Evolutionary conservation across 2,888 invertebrate species (phyloP), one percentile per base, ranked within the genome.

Genomic region (Hypsopygia costalis): DNA sequence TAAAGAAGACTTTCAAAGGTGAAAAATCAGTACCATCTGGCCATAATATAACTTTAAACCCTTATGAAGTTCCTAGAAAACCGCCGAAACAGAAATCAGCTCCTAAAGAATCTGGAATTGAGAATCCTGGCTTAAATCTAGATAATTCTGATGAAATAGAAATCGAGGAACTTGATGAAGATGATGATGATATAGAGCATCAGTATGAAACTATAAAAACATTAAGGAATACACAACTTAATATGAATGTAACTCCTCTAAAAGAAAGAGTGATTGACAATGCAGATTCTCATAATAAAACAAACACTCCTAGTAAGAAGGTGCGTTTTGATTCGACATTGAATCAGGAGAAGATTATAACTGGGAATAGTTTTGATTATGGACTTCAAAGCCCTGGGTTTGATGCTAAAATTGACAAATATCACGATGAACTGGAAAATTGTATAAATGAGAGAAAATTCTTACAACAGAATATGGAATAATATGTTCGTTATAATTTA

Each of bases 391-490:
- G 88, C 55, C 86, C 87, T 0, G 88, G 88, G 0, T 81, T 89
- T 36, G 87, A 89, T 53, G 62, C 69, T 0, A 82, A 89, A 52
- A 75, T 89, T 30, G 89, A 89, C 8, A 88, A 80, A 45, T 89
- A 83, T 50, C 89, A 89, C 46, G 88, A 89, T 59, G 89, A 89
- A 50, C 48, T 89, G 27, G 89, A 89, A 43, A 89, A 89, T 39
- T 89, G 89, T 57, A 89, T 89, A 1, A 89, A 89, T 56, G 89
- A 89, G 44, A 78, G 74, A 39, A 89, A 89, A 41, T 81, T 80
- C 49, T 65, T 89, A 42, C 77, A 83, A 40, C 89, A 88, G 47
- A 88, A 89, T 56, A 83, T 89, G 81, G 85, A 31, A 69, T 43
- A 43, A 11, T 9, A 6, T 10, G n/a, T n/a, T n/a, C n/a, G n/a